Evolutionary conservation across 2,113 vertebrate species (phyloP).

Genomic region (Sturnus vulgaris): DNA sequence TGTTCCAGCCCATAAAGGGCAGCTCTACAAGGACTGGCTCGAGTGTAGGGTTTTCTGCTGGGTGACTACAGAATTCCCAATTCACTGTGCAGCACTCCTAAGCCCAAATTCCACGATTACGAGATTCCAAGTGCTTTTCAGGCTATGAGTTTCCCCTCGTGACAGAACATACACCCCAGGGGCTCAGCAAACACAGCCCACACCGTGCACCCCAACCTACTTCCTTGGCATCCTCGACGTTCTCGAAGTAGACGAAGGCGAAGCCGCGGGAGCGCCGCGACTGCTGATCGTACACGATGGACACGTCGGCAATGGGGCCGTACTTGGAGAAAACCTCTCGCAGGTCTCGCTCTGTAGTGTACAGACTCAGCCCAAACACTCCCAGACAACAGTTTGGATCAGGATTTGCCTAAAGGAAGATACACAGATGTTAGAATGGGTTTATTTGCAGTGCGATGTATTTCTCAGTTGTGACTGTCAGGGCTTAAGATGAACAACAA

Average conservation of each 20-base stretch:
- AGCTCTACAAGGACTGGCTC: not conserved
- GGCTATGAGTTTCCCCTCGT: fast-evolving
- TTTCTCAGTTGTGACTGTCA: not conserved
- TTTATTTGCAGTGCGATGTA: not conserved
- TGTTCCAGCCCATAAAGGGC: not conserved
- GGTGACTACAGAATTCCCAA: fast-evolving
- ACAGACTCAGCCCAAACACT: conserved; percentile 93
- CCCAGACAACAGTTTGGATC: conserved; percentile 94
- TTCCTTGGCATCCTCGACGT: conserved; percentile 88
- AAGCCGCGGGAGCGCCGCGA: conserved; percentile 93
- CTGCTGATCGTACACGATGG: conserved; percentile 94
- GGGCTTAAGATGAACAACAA: not conserved
- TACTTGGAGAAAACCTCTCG: conserved; percentile 96
- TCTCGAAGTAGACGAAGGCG: conserved; percentile 95
- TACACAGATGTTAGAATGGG: fast-evolving
- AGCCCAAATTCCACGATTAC: fast-evolving
- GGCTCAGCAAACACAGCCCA: not conserved
- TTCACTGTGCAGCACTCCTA: not conserved
- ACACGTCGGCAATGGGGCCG: conserved; percentile 88
- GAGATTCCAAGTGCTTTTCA: not conserved
- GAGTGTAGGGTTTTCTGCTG: fast-evolving
- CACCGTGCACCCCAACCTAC: conserved; percentile 61
- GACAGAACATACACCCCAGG: not conserved
- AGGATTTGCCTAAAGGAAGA: conserved; percentile 84
- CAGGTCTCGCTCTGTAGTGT: conserved; percentile 93